phyloP scores from a whole-genome alignment of 2,888 invertebrate species.

The Cantharis lateralis region DNA sequence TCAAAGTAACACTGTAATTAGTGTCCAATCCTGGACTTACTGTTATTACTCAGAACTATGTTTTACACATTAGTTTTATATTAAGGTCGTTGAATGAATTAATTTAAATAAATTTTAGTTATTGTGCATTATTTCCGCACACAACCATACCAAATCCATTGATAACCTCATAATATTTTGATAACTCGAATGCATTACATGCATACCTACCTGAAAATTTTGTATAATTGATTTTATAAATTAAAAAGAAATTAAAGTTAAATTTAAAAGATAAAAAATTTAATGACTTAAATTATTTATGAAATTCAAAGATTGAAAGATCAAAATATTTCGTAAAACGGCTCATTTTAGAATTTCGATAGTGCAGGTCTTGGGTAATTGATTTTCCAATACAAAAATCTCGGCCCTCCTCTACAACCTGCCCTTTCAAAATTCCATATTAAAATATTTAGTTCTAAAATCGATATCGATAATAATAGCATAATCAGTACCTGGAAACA shows the following conservation, averaged over 20 bases:
- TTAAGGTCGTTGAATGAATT: background rate
- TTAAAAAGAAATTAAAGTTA: too few relatives aligned
- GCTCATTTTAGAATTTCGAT: too few relatives aligned
- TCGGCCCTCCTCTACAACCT: too few relatives aligned
- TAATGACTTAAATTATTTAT: too few relatives aligned
- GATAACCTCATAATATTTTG: background rate
- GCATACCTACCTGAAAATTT: background rate
- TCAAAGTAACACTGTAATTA: background rate
- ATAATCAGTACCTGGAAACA: background rate
- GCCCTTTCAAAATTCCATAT: too few relatives aligned
- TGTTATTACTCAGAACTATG: background rate
- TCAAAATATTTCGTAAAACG: too few relatives aligned
- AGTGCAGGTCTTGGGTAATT: too few relatives aligned
- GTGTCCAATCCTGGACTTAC: too few relatives aligned
- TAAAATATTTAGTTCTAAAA: too few relatives aligned
- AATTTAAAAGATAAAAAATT: too few relatives aligned
- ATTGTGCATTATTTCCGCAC: background rate
- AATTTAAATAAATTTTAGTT: background rate
- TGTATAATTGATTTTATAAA: background rate
- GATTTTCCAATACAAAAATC: too few relatives aligned
- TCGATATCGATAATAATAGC: background rate
- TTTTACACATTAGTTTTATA: background rate
- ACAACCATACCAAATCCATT: background rate
- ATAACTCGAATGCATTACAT: background rate
- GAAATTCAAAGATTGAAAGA: too few relatives aligned